Base-by-base conservation (phyloP, 2,113 vertebrate genomes). In the Morphnarchus princeps region DNA sequence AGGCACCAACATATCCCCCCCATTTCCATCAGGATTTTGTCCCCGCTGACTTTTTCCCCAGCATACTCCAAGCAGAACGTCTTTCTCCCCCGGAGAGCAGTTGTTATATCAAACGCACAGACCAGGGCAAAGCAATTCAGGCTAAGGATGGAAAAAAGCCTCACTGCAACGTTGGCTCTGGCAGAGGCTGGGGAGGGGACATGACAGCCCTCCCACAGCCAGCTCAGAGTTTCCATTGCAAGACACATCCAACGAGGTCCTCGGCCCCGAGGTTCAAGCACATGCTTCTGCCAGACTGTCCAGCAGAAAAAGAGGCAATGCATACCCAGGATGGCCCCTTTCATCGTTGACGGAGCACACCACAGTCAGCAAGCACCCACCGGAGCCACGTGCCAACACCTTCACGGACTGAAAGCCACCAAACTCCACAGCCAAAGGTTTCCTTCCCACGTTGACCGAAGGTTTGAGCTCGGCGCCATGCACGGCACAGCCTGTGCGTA, bases 381-480 rank as follows among this genome's bases (percentile, higher is more conserved):
- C 22, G 4, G 49, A 58, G 55, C 55, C 76, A 31, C 1, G 0
- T 4, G 6, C 55, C 3, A 38, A n/a, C 36, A 36, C 9, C 16
- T 42, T 36, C 40, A 66, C 1, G 0, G 31, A 13, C 57, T 13
- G n/a, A 62, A 79, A 69, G 26, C 42, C 45, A 36, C 7, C 32
- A 32, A 16, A 10, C 50, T 26, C 16, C 49, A 11, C 0, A 0
- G 38, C 11, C 47, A n/a, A 55, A 9, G 12, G 10, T 12, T 26
- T 65, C 9, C 69, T 45, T 16, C 45, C 34, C 42, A 15, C 8
- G 0, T 1, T 5, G 13, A 65, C 0, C 3, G 0, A 83, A 42
- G 22, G 42, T 7, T 17, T 0, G 3, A 72, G 58, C 34, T 43
- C 5, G 2, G 31, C 40, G 29, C 5, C 1, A 14, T 6, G 32